Evolutionary conservation across 2,113 vertebrate genomes (phyloP).

Genomic region (Brachyistius frenatus): DNA sequence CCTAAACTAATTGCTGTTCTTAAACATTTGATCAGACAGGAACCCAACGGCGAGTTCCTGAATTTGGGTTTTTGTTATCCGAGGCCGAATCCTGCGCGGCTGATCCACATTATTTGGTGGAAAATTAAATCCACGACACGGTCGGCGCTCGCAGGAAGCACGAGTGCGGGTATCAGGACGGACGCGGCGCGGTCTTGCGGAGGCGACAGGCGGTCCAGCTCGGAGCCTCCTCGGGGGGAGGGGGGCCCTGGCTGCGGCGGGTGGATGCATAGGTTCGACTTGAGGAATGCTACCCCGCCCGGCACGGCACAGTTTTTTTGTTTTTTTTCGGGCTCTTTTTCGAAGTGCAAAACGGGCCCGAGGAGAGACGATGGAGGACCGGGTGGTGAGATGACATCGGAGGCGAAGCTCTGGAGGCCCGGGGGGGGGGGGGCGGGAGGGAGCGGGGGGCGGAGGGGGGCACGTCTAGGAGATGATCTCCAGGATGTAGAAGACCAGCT

Average conservation of each 20-base stretch:
- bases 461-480: constrained; percentile 93
- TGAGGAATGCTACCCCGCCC: constrained; percentile 80
- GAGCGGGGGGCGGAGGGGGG: not conserved
- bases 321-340: constrained; percentile 81
- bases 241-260: constrained; percentile 38
- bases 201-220: not conserved
- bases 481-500: constrained; percentile 99
- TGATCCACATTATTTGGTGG: no score
- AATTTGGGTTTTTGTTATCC: no score
- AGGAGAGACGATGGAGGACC: constrained; percentile 30
- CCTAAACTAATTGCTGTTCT: no score
- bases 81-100: no score
- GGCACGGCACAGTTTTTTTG: constrained; percentile 75
- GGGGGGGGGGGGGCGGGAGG: not conserved
- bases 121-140: no score
- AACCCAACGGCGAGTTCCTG: no score
- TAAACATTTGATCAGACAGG: no score
- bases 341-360: constrained; percentile 90
- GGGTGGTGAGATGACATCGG: constrained; percentile 20
- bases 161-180: constrained; percentile 24
- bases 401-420: constrained; percentile 11
- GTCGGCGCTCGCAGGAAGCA: no score
- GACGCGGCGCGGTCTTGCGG: constrained; percentile 12
- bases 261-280: constrained; percentile 93
- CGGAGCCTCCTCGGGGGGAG: no score